Evolutionary conservation across 2,797 vertebrate genomes (phyloP), one percentile per base, ranked within the genome.

Genomic region (Sylvilagus floridanus): DNA sequence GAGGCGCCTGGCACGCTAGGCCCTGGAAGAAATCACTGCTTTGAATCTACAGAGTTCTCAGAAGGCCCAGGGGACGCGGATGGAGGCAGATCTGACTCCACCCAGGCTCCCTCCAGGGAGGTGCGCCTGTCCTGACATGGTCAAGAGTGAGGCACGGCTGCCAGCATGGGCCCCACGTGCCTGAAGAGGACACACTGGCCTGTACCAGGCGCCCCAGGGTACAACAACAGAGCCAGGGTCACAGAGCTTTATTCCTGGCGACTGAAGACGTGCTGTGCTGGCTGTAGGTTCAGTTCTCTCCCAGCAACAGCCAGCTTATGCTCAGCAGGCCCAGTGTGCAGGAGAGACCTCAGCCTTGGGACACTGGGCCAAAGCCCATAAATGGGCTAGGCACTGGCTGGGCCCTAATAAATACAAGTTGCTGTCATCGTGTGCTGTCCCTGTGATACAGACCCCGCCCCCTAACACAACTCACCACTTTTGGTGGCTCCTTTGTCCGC

Each of bases 401-500:
- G 92, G 37, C 8, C 76, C 30, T 71, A 35, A 87, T 28, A 57
- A 69, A 83, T n/a, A 76, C 47, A 24, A 62, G 26, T 2, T 71
- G 50, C 60, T 81, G 5, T 71, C 63, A 42, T 7, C 84, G 52
- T 54, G 28, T 93, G 84, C 50, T 69, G 11, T 77, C 35, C 65
- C 65, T 47, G 60, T 37, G 88, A 82, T 28, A 90, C 35, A 71
- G 47, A 4, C 14, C 14, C 71, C 68, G 63, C 60, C 60, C 10
- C 84, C 14, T 72, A 72, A 75, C 37, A 26, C 21, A 78, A 65
- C 28, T 73, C 72, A 84, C 5, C 35, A 47, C 24, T 76, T 79
- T 77, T 79, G 72, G 60, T 65, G 50, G 50, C 37, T 71, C 37
- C 79, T 88, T 68, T 84, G 75, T 47, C 47, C n/a, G 85, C 52